Conservation (phyloP, 2,113 vertebrate genomes). For the Psettodes erumei region DNA sequence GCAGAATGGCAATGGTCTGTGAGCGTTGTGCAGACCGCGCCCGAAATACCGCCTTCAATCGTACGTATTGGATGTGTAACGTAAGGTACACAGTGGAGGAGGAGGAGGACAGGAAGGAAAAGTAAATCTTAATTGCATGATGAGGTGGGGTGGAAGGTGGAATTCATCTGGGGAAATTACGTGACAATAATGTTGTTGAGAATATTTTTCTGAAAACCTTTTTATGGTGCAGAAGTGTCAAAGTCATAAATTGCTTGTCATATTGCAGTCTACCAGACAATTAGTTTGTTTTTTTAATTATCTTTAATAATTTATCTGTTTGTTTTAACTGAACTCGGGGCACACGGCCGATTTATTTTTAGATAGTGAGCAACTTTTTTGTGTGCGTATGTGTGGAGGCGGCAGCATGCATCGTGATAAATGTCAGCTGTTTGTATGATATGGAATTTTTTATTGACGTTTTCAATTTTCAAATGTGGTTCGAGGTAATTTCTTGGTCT, state of each 20-base stretch:
- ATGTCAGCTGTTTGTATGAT: background rate
- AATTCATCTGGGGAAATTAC: no score
- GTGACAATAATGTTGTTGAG: no score
- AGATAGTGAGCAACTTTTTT: background rate
- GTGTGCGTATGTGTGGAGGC: background rate
- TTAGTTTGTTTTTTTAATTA: no score
- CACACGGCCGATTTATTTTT: background rate
- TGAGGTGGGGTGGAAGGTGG: no score
- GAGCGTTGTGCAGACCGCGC: background rate
- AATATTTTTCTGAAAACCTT: no score
- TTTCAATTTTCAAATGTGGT: no score
- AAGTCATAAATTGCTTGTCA: background rate
- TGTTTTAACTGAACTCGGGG: no score
- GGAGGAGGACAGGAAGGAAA: no score
- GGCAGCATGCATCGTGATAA: background rate
- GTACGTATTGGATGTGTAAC: no score
- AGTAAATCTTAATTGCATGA: no score
- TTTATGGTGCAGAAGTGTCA: background rate
- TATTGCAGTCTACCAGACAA: background rate
- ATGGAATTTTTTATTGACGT: background rate
- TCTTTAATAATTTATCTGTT: background rate
- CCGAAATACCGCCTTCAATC: no score
- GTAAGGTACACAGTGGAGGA: no score
- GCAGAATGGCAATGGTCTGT: background rate
- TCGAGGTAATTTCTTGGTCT: constrained; percentile 20